Evolutionary conservation across 2,113 vertebrate genomes (phyloP), one percentile per base, ranked within the genome.

Genomic region (Neopipo cinnamomea): DNA sequence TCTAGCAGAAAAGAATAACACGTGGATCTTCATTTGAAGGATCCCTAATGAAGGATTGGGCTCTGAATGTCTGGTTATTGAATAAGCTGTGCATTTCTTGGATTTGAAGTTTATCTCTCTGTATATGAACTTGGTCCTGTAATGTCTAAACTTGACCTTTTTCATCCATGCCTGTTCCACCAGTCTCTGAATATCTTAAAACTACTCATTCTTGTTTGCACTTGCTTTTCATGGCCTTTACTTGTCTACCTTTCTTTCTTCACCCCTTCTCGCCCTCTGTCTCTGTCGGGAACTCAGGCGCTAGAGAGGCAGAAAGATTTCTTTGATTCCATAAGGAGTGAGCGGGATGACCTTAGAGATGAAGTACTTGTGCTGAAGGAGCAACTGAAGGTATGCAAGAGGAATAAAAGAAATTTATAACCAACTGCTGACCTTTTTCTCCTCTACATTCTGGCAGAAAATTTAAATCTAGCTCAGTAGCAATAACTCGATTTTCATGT

Each of bases 241-340:
- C 84, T 97, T 95, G 73, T 97, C 50, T 94, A 42, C 33, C 6
- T 76, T 93, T 84, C 90, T 89, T 74, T 88, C 91, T 93, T 95
- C 74, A 83, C 77, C 74, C 70, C 80, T 88, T 33, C 62, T 78
- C 1, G 5, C 81, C 62, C 55, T 95, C 80, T 96, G 42, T 93
- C 95, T 68, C 37, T 96, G 84, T 66, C 71, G 95, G 56, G 81
- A 94, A 91, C 91, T 97, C 98, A 99, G 99, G 99, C 99, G 0
- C 98, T 99, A 99, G 99, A 99, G 97, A 99, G 99, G 93, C 99
- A 99, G 98, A 99, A 99, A 98, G 99, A 99, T 96, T 99, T 99
- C 98, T 99, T 99, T 97, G 99, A 99, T 94, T 98, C 99, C 71
- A 95, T 99, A 98, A 98, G 99, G 95, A 98, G 97, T 91, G 99